Base-by-base conservation (phyloP, 1,140 invertebrate genomes). In the Tetraneura akinire region DNA sequence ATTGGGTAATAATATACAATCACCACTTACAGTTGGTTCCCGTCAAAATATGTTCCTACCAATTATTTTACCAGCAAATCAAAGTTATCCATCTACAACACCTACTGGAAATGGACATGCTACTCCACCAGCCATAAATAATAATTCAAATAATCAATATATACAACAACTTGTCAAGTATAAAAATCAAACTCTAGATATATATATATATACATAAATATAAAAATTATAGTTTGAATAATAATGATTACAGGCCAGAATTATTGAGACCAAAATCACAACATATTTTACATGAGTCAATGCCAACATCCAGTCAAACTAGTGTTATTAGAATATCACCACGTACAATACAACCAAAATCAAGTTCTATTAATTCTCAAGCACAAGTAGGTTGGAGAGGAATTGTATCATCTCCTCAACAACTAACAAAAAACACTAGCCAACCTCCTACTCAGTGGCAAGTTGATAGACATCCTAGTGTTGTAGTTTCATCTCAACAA, bases 21-120 rank as follows among this genome's bases (percentile, higher is more conserved):
- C 91, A 23, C 91, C 91, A 21, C 88, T 85, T 82, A 88, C 86
- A 84, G 88, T 85, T 83, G 88, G 88, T 78, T 90, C 88, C 76
- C 87, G 88, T 82, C 92, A 92, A 82, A 92, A 95, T 86, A 90
- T 95, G 74, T 96, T 96, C 85, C 92, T 94, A 88, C 94, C 94
- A 26, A 96, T 96, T 83, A 91, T 78, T 60, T 78, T 62, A 21
- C 74, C 74, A 29, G 14, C 74, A 88, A 78, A 91, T 91, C 90
- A 80, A 90, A 86, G 82, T 78, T 78, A 78, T 47, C 37, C 74
- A 85, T 85, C 82, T 86, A 82, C 84, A 87, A 85, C 84, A 86
- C 86, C 82, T 83, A 85, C 57, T 60, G 74, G 71, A 55, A 74
- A 74, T 74, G 71, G 55, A 78, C 37, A 47, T 62, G 23, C 16